These are phyloP conservation scores for Schizopygopsis pylzovi DNA, from an alignment of 2,797 vertebrate genomes.

Conservation along the genomic window DNA sequence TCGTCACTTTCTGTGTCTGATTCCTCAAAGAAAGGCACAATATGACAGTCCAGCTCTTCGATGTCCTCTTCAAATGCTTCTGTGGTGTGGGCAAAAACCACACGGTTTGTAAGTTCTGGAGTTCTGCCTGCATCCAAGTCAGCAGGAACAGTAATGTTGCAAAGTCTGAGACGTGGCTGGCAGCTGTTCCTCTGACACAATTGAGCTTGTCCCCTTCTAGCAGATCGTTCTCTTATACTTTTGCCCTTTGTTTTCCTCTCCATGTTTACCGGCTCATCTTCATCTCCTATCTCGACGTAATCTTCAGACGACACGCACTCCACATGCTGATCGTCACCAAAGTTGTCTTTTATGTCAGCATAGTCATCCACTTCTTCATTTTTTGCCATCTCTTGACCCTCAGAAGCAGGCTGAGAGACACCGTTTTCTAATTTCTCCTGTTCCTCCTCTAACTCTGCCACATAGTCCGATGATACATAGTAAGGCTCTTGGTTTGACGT, in stretches of 20 bases:
- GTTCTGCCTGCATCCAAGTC: slow-evolving; percentile 78
- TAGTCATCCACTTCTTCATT: slow-evolving; percentile 77
- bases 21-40: slow-evolving; percentile 83
- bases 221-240: slow-evolving; percentile 75
- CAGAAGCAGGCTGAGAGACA: slow-evolving; percentile 40
- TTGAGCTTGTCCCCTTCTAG: slow-evolving; percentile 71
- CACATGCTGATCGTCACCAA: slow-evolving; percentile 67
- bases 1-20: slow-evolving; percentile 81
- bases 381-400: slow-evolving; percentile 63
- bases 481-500: slow-evolving; percentile 74
- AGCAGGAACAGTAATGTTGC: slow-evolving; percentile 82
- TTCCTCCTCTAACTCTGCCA: slow-evolving; percentile 73
- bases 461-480: slow-evolving; percentile 77
- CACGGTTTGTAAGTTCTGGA: slow-evolving; percentile 80
- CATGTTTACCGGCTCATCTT: slow-evolving; percentile 73
- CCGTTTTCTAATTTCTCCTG: slow-evolving; percentile 61
- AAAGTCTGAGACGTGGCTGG: slow-evolving; percentile 81
- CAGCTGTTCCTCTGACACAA: slow-evolving; percentile 75
- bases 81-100: slow-evolving; percentile 82
- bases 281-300: slow-evolving; percentile 83
- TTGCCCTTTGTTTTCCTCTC: slow-evolving; percentile 75
- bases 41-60: slow-evolving; percentile 84
- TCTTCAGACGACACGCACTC: slow-evolving; percentile 81
- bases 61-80: slow-evolving; percentile 85
- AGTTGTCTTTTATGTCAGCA: slow-evolving; percentile 75